phyloP scores from a whole-genome alignment of 2,888 invertebrate species.

The Chesias legatella region DNA sequence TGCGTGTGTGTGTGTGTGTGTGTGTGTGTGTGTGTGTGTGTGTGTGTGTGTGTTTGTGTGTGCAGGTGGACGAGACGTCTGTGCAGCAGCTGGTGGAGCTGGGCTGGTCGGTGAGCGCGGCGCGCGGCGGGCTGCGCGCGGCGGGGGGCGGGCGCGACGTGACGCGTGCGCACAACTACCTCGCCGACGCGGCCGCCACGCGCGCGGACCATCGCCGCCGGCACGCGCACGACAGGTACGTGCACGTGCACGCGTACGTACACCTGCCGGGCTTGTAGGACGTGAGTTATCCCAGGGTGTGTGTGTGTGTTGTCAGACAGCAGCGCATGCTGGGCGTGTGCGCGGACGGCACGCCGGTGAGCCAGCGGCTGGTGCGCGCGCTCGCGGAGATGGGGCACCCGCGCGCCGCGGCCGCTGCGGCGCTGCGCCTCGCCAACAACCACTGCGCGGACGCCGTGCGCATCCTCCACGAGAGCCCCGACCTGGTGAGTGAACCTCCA shows the following conservation, averaged over 20 bases:
- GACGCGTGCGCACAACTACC: conserved; percentile 83
- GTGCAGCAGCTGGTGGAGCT: conserved; percentile 57
- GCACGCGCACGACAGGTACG: conserved; percentile 8
- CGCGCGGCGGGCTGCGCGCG: conserved; percentile 83
- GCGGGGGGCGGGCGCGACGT: conserved; percentile 55
- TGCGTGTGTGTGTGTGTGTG: no score
- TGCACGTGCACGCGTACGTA: not conserved
- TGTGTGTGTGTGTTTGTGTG: not conserved
- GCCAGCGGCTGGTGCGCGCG: conserved; percentile 68
- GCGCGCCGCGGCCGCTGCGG: conserved; percentile 78
- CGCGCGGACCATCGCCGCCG: conserved; percentile 25
- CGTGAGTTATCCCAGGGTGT: no score
- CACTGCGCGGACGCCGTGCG: conserved; percentile 84
- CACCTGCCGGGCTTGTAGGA: no score
- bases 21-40: no score
- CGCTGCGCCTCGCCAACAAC: conserved; percentile 85
- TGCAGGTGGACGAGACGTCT: conserved; percentile 54
- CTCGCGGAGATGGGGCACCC: conserved; percentile 86
- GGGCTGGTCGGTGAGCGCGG: conserved; percentile 84
- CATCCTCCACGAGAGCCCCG: conserved; percentile 82
- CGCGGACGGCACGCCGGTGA: conserved; percentile 79
- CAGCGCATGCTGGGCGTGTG: conserved; percentile 80
- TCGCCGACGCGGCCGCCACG: conserved; percentile 79
- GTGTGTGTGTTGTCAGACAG: conserved; percentile 55
- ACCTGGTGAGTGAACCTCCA: conserved; percentile 48